Evolutionary conservation across 1,140 invertebrate genomes (phyloP).

Genomic region (Varroa destructor): DNA sequence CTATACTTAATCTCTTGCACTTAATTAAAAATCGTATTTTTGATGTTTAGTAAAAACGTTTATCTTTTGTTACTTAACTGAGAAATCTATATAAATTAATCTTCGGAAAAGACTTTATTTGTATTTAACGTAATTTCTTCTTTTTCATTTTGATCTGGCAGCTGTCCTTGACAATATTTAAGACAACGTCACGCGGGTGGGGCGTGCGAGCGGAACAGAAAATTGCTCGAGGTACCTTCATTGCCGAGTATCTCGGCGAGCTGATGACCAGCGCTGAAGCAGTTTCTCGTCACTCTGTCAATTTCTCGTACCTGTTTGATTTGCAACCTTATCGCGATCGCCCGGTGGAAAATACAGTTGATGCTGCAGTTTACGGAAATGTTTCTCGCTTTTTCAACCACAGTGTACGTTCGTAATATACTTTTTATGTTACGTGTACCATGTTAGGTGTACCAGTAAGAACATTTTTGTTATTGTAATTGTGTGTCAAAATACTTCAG

Average conservation of each 20-base stretch:
- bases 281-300: slow-evolving; percentile 1
- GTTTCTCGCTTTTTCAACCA: slow-evolving; percentile 16
- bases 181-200: slow-evolving; percentile 4
- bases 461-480: no score
- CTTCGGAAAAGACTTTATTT: neutral
- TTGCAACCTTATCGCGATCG: neutral
- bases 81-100: neutral
- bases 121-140: neutral
- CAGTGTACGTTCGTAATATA: neutral
- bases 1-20: no score
- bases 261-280: slow-evolving; percentile 11
- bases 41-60: no score
- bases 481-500: no score
- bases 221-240: neutral
- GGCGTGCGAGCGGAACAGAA: neutral
- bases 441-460: no score
- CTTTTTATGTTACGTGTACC: no score
- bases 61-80: neutral
- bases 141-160: neutral
- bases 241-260: slow-evolving; percentile 21
- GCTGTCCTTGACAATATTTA: neutral
- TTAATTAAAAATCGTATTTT: no score
- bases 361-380: slow-evolving; percentile 14
- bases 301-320: slow-evolving; percentile 20
- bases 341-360: slow-evolving; percentile 1